phyloP scores from a whole-genome alignment of 2,888 invertebrate species.

The Calameuta filiformis region DNA sequence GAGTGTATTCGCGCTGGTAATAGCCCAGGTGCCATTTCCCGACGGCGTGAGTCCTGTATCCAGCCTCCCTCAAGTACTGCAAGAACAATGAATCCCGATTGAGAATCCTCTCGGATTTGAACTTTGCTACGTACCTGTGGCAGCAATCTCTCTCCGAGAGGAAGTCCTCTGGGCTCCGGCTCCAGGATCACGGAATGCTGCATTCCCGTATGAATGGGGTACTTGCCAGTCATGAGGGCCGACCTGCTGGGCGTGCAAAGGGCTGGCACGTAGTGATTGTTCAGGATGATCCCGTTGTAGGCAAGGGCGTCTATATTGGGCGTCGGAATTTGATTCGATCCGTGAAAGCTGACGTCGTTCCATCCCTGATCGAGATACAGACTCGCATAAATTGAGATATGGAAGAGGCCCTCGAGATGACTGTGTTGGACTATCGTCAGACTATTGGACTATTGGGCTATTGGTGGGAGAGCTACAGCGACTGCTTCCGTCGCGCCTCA shows the following conservation, averaged over 20 bases:
- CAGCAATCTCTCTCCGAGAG: conserved; percentile 74
- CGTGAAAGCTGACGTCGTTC: conserved; percentile 92
- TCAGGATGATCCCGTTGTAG: conserved; percentile 85
- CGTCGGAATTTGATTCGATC: conserved; percentile 85
- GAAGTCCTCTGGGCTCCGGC: conserved; percentile 79
- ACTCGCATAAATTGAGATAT: too few species aligned
- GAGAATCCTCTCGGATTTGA: too few species aligned
- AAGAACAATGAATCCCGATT: not conserved
- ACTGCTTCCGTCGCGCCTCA: too few species aligned
- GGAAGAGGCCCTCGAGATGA: too few species aligned
- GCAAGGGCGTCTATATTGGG: conserved; percentile 90
- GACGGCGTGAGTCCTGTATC: conserved; percentile 84
- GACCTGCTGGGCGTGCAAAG: conserved; percentile 86
- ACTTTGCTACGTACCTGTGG: conserved; percentile 68
- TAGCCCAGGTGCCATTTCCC: conserved; percentile 95
- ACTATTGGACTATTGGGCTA: too few species aligned
- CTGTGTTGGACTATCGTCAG: too few species aligned
- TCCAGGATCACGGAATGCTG: conserved; percentile 78
- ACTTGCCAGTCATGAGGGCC: conserved; percentile 85
- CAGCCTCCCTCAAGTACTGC: conserved; percentile 72
- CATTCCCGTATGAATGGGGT: conserved; percentile 84
- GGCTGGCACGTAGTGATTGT: conserved; percentile 87
- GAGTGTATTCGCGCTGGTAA: conserved; percentile 77
- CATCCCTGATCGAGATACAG: conserved; percentile 75
- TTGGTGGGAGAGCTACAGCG: too few species aligned